Evolutionary conservation across 2,797 vertebrate genomes (phyloP).

Genomic region (Esox masquinongy): DNA sequence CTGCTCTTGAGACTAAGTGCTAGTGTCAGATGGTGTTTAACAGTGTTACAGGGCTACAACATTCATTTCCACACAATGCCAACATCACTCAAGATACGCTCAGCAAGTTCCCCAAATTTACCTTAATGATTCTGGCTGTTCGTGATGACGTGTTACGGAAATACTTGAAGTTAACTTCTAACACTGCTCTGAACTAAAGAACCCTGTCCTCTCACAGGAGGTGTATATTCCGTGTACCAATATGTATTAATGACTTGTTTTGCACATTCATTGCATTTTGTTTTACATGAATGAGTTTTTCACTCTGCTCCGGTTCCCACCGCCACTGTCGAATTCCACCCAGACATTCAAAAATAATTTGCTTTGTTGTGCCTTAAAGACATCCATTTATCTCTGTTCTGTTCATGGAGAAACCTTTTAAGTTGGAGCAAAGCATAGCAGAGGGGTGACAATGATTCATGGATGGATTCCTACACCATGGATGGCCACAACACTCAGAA

Average conservation of each 20-base stretch:
- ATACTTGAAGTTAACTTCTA: not conserved
- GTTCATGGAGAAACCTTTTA: conserved; percentile 7
- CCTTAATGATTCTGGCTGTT: not conserved
- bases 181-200: not conserved
- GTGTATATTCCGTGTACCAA: not conserved
- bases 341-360: conserved; percentile 8
- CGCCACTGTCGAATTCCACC: not conserved
- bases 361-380: conserved; percentile 27
- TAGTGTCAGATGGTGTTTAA: not conserved
- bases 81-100: not conserved
- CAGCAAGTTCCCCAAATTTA: not conserved
- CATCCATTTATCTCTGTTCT: conserved; percentile 4
- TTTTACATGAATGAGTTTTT: conserved; percentile 4
- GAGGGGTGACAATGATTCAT: not conserved
- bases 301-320: not conserved
- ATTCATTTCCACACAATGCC: not conserved
- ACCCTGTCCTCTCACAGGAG: not conserved
- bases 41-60: not conserved
- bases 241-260: conserved; percentile 13
- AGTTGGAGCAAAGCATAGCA: not conserved
- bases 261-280: conserved; percentile 7
- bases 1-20: not conserved
- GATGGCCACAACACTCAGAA: not conserved
- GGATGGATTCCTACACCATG: too few relatives aligned
- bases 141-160: not conserved